Evolutionary conservation across 2,797 vertebrate species (phyloP).

Genomic region (Aldrovandia affinis): DNA sequence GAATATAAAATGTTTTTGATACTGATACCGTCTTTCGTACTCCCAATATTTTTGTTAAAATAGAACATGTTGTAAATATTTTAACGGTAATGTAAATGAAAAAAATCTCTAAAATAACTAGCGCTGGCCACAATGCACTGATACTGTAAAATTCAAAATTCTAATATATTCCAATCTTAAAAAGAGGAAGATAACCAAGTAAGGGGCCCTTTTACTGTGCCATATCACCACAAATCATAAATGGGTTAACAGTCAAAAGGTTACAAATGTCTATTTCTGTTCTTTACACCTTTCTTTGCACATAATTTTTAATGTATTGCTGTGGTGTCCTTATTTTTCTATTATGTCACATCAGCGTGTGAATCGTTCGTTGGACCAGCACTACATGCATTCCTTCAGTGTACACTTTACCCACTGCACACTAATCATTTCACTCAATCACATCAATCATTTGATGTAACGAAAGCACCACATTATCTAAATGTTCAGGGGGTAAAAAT

Average conservation of each 20-base stretch:
- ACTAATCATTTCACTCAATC: no score
- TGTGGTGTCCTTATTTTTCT: background rate
- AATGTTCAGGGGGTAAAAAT: conserved; percentile 21
- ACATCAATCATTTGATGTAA: no score
- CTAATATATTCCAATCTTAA: background rate
- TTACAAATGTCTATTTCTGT: background rate
- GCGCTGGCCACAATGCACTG: conserved; percentile 1
- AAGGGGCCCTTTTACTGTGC: background rate
- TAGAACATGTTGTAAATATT: conserved; percentile 3
- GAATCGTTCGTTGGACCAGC: background rate
- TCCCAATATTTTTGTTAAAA: background rate
- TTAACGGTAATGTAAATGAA: background rate
- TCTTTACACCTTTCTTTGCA: background rate
- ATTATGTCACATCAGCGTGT: background rate
- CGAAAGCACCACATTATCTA: background rate
- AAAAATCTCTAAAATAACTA: background rate
- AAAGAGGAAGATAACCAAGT: background rate
- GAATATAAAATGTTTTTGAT: background rate
- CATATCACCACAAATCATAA: background rate
- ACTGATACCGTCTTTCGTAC: background rate
- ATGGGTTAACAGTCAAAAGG: background rate
- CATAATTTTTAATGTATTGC: background rate
- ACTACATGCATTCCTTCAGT: background rate
- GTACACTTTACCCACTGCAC: background rate
- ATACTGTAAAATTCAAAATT: background rate